Percentiles rank a stretch among this genome's conserved stretches.
phyloP scores from a whole-genome alignment of 2,113 vertebrate species.

The Sylvia atricapilla region DNA sequence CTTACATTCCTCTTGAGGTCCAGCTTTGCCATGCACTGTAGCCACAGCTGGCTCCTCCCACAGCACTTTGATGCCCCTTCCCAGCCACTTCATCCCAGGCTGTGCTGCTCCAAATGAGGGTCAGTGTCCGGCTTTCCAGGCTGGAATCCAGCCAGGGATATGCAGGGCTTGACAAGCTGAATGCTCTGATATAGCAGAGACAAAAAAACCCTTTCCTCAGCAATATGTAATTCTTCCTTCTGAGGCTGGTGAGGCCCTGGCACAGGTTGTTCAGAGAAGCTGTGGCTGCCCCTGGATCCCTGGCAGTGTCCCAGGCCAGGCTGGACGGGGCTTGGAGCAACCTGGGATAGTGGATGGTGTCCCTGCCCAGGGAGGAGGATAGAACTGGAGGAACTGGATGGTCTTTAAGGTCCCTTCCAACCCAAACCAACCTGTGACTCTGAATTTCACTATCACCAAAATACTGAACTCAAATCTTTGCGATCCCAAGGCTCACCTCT shows the following conservation, averaged over 20 bases:
- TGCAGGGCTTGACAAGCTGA: rapidly evolving
- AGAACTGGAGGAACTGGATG: background rate
- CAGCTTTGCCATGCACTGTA: background rate
- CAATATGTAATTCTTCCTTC: background rate
- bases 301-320: background rate
- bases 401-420: background rate
- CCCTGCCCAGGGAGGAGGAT: background rate
- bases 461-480: background rate
- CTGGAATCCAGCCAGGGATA: background rate
- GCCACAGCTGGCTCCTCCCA: background rate
- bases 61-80: rapidly evolving
- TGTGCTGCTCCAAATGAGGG: background rate
- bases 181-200: background rate
- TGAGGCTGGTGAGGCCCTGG: rapidly evolving
- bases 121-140: background rate
- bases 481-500: background rate
- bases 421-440: background rate
- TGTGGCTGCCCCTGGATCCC: background rate
- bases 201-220: background rate
- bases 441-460: background rate
- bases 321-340: rapidly evolving
- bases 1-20: background rate
- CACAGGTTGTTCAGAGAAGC: background rate
- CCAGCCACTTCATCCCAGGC: background rate
- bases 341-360: background rate